Evolutionary conservation across 1,140 invertebrate species (phyloP).

Genomic region (Bicyclus anynana): DNA sequence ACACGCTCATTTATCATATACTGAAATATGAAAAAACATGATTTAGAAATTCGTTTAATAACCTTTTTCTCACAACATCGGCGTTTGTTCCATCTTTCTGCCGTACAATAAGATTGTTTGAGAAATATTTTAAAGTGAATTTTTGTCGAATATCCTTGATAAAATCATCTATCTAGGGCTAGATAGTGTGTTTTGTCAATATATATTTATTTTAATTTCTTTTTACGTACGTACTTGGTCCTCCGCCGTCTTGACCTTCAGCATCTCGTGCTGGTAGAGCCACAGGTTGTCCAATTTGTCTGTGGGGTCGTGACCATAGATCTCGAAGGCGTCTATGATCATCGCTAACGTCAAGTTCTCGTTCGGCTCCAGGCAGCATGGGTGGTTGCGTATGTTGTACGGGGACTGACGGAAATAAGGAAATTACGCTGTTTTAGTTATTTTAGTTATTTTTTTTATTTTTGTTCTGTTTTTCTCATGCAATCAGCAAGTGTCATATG

Average conservation of each 20-base stretch:
- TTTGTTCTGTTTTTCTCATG: no score
- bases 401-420: conserved; percentile 27
- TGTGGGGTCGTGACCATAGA: conserved; percentile 68
- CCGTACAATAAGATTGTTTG: no score
- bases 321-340: conserved; percentile 70
- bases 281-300: conserved; percentile 65
- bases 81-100: no score
- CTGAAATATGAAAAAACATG: conserved; percentile 26
- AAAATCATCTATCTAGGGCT: no score
- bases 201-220: not conserved
- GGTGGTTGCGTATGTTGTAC: conserved; percentile 59
- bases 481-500: no score
- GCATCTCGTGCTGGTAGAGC: conserved; percentile 67
- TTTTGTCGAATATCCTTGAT: no score
- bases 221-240: conserved; percentile 46
- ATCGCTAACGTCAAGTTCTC: conserved; percentile 64
- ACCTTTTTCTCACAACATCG: no score
- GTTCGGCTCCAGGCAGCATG: conserved; percentile 54
- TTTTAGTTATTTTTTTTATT: not conserved
- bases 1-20: conserved; percentile 61
- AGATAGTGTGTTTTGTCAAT: no score
- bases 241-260: conserved; percentile 59
- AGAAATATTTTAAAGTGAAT: no score
- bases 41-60: no score
- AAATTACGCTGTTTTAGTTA: not conserved